Percentiles rank a stretch among this genome's conserved stretches.
Conservation (phyloP, 1,140 invertebrate genomes). For the Tetraneura akinire region DNA sequence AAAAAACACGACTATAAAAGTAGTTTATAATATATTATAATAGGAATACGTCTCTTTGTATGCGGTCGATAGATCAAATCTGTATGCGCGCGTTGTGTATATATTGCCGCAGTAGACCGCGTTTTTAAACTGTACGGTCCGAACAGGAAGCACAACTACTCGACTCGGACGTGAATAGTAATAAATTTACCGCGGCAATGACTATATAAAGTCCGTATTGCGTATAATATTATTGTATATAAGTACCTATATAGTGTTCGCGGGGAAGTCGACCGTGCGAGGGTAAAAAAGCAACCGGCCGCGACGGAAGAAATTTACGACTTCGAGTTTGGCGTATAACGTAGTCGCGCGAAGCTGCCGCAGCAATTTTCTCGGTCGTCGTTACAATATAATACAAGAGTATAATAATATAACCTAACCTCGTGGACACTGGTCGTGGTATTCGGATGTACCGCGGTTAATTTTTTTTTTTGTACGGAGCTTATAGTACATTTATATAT, state of each 20-base stretch:
- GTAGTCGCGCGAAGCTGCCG: not conserved
- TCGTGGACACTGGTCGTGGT: too few species aligned
- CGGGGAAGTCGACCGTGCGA: not conserved
- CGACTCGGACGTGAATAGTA: not conserved
- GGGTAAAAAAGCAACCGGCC: not conserved
- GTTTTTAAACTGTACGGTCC: not conserved
- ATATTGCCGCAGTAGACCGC: not conserved
- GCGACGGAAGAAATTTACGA: conserved; percentile 5
- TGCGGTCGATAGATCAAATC: conserved; percentile 36
- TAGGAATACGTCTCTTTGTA: conserved; percentile 15
- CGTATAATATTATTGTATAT: too few species aligned
- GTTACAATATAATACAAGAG: too few species aligned
- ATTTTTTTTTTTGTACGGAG: too few species aligned
- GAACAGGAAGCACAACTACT: conserved; percentile 36
- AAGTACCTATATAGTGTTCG: too few species aligned
- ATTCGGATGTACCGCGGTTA: too few species aligned
- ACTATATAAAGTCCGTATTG: not conserved
- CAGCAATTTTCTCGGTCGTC: not conserved
- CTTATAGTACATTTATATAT: not conserved
- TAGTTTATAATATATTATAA: conserved; percentile 30
- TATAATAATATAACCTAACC: not conserved
- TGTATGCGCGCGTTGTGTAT: too few species aligned
- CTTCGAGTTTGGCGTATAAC: not conserved
- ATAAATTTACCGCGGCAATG: conserved; percentile 26
- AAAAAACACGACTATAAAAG: conserved; percentile 12